Conservation (phyloP, 2,888 invertebrate species). For the Timema podura region DNA sequence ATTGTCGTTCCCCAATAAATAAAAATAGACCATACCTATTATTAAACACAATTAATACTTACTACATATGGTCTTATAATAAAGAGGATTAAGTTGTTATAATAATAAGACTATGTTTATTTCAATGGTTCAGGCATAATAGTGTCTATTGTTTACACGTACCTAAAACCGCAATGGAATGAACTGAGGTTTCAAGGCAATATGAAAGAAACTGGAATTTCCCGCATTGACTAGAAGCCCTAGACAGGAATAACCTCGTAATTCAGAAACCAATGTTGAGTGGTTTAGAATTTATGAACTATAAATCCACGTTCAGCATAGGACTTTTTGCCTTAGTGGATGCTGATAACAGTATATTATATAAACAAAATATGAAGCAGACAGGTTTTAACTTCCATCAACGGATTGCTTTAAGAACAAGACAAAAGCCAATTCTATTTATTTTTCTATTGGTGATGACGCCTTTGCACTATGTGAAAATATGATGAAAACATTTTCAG, state of each 20-base stretch:
- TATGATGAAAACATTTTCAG: background rate
- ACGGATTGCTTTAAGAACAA: background rate
- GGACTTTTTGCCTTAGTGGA: background rate
- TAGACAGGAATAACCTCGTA: no score
- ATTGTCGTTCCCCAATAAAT: no score
- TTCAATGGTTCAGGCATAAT: background rate
- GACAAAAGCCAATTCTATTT: background rate
- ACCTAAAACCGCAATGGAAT: background rate
- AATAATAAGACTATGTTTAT: slow-evolving; percentile 1
- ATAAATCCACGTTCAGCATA: slow-evolving; percentile 1
- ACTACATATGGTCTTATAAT: no score
- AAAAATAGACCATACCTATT: no score
- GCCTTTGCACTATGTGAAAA: background rate
- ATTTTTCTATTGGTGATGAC: background rate
- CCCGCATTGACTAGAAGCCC: no score
- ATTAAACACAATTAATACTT: no score
- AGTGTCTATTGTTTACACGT: background rate
- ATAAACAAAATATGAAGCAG: background rate
- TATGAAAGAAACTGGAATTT: background rate
- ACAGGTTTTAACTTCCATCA: background rate
- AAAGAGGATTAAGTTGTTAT: background rate
- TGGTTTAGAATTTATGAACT: background rate
- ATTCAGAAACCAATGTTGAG: no score
- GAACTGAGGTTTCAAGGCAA: background rate
- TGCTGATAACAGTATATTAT: background rate